Evolutionary conservation across 2,888 invertebrate genomes (phyloP).

Genomic region (Euphydryas editha): DNA sequence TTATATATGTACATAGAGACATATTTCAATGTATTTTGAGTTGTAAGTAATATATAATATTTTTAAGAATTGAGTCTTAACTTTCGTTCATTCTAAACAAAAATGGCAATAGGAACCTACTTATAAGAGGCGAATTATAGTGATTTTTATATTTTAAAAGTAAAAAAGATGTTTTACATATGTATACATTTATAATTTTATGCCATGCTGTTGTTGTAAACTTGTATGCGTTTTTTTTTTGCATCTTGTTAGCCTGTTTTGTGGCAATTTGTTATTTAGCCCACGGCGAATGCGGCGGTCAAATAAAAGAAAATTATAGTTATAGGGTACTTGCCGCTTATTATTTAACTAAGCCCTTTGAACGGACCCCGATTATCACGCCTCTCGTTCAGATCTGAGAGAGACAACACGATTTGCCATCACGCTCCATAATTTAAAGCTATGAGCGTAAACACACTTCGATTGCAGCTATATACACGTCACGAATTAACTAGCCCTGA

Average conservation of each 20-base stretch:
- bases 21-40: too few relatives aligned
- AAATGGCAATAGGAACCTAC: too few relatives aligned
- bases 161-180: slow-evolving; percentile 2
- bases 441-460: slow-evolving; percentile 61
- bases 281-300: slow-evolving; percentile 64
- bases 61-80: too few relatives aligned
- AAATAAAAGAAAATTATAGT: slow-evolving; percentile 80
- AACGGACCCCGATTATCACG: slow-evolving; percentile 69
- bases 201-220: slow-evolving; percentile 52
- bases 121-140: too few relatives aligned
- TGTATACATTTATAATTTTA: slow-evolving; percentile 24
- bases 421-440: slow-evolving; percentile 44
- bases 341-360: slow-evolving; percentile 79
- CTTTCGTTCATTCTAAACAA: too few relatives aligned
- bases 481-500: slow-evolving; percentile 66
- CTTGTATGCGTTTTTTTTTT: slow-evolving; percentile 61
- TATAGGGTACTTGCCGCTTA: slow-evolving; percentile 75
- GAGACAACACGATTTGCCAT: slow-evolving; percentile 23
- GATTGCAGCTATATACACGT: slow-evolving; percentile 49
- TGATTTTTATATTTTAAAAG: neutral
- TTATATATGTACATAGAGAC: too few relatives aligned
- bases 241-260: slow-evolving; percentile 74
- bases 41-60: too few relatives aligned
- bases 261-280: slow-evolving; percentile 63
- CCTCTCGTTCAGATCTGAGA: slow-evolving; percentile 51